A percentile compares a stretch with the other conserved stretches of the same genome.
Evolutionary conservation across 2,888 invertebrate species (phyloP).

Genomic region (Galerucella calmariensis): DNA sequence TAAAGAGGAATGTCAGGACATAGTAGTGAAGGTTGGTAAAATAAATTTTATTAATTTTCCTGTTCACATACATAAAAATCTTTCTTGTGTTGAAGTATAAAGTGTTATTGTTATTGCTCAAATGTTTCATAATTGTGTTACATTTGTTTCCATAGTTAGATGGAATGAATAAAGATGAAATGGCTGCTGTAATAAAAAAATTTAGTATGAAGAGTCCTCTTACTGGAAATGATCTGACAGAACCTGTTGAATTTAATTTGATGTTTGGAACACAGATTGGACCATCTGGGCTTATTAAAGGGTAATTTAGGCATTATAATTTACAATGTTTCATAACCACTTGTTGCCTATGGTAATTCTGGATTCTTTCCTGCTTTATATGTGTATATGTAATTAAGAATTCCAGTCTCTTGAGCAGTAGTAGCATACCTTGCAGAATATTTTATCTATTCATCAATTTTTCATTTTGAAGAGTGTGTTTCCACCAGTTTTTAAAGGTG

Average conservation of each 20-base stretch:
- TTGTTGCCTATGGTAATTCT: too few relatives aligned
- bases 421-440: too few relatives aligned
- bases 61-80: not conserved
- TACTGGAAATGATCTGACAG: slow-evolving; percentile 93
- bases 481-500: too few relatives aligned
- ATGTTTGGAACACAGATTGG: slow-evolving; percentile 99
- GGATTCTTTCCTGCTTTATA: too few relatives aligned
- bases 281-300: slow-evolving; percentile 93
- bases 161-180: slow-evolving; percentile 91
- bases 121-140: not conserved
- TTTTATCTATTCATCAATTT: too few relatives aligned
- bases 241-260: slow-evolving; percentile 97
- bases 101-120: not conserved
- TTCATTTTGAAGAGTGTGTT: too few relatives aligned
- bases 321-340: too few relatives aligned
- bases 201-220: slow-evolving; percentile 95
- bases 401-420: too few relatives aligned
- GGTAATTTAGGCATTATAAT: slow-evolving; percentile 63
- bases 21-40: slow-evolving; percentile 74
- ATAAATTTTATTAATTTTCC: not conserved
- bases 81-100: not conserved
- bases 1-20: slow-evolving; percentile 80
- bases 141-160: slow-evolving; percentile 71
- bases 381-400: too few relatives aligned
- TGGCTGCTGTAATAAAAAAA: slow-evolving; percentile 85